Evolutionary conservation across 2,888 invertebrate genomes (phyloP).

Genomic region (Camponotus fellah): DNA sequence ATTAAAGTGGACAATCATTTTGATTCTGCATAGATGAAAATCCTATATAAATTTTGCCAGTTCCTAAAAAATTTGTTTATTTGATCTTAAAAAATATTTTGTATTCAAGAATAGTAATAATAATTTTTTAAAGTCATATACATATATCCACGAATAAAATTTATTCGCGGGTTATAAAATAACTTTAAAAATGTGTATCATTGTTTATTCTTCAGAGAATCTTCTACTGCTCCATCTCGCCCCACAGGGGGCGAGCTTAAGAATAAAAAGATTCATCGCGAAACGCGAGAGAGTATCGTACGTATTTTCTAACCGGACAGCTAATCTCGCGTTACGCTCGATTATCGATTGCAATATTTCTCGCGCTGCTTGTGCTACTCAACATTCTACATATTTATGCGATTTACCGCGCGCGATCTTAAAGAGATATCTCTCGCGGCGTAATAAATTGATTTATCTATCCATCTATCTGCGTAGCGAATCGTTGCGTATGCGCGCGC

Average conservation of each 20-base stretch:
- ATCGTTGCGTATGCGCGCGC: conserved; percentile 34
- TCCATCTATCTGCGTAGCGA: conserved; percentile 51
- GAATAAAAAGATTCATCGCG: neutral
- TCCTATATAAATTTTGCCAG: neutral
- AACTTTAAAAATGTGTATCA: neutral
- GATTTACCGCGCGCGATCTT: conserved; percentile 40
- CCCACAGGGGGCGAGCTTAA: neutral
- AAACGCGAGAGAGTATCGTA: neutral
- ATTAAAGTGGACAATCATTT: neutral
- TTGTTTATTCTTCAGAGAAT: neutral
- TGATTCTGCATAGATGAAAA: conserved; percentile 14
- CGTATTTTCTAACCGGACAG: conserved; percentile 7
- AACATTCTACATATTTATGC: conserved; percentile 49
- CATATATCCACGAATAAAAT: neutral
- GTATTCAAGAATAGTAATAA: neutral
- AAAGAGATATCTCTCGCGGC: conserved; percentile 38
- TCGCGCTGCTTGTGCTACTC: conserved; percentile 35
- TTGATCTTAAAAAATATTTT: neutral
- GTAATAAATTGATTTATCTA: conserved; percentile 57
- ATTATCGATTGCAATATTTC: conserved; percentile 50
- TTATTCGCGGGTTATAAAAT: neutral
- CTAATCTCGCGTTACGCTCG: conserved; percentile 37
- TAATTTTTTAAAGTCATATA: conserved; percentile 8
- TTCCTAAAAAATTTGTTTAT: conserved; percentile 3
- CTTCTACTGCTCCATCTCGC: neutral